phyloP scores from a whole-genome alignment of 2,888 invertebrate genomes.

The Cosmorhoe ocellata region DNA sequence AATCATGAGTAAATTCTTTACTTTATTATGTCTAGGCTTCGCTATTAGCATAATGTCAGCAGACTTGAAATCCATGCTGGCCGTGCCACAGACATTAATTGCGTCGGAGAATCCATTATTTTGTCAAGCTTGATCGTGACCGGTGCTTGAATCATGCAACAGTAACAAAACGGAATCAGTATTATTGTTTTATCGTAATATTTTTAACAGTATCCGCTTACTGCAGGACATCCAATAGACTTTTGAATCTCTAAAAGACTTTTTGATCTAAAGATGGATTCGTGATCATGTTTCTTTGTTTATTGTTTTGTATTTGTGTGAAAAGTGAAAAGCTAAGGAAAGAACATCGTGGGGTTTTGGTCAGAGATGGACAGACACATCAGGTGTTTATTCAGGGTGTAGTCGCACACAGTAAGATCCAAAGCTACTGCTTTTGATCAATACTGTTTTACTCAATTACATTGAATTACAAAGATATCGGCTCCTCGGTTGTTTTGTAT shows the following conservation, averaged over 20 bases:
- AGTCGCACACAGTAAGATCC: background rate
- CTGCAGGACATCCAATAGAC: too few relatives aligned
- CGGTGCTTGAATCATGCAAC: slow-evolving; percentile 35
- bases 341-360: too few relatives aligned
- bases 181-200: background rate
- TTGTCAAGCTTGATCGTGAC: slow-evolving; percentile 51
- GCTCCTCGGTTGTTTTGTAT: slow-evolving; percentile 7
- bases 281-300: too few relatives aligned
- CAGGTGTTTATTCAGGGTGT: too few relatives aligned
- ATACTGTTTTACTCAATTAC: slow-evolving; percentile 29
- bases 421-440: background rate
- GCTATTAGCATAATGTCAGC: slow-evolving; percentile 17
- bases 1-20: slow-evolving; percentile 7
- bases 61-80: slow-evolving; percentile 16
- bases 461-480: slow-evolving; percentile 38
- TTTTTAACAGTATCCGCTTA: too few relatives aligned
- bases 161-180: slow-evolving; percentile 30
- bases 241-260: too few relatives aligned
- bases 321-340: too few relatives aligned
- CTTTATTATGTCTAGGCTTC: slow-evolving; percentile 22
- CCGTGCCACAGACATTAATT: slow-evolving; percentile 25
- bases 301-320: too few relatives aligned
- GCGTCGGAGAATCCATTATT: slow-evolving; percentile 38
- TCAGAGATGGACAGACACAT: too few relatives aligned
- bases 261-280: too few relatives aligned